Evolutionary conservation across 2,113 vertebrate genomes (phyloP).

Genomic region (Miniopterus natalensis): DNA sequence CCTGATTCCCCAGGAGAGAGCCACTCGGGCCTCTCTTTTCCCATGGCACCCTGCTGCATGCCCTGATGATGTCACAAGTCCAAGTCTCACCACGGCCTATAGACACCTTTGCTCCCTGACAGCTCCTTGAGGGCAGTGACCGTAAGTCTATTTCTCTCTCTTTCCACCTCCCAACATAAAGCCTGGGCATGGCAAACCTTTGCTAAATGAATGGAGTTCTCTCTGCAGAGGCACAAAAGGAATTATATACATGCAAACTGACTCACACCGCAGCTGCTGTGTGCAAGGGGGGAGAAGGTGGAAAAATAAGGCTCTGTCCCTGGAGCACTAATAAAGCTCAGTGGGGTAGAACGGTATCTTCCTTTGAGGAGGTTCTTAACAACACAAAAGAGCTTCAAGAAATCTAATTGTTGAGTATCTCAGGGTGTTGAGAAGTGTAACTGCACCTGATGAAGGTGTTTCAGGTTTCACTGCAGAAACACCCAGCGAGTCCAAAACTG

Average conservation of each 20-base stretch:
- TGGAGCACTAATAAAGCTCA: slow-evolving; percentile 13
- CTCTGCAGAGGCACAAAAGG: neutral
- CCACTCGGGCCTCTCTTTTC: neutral
- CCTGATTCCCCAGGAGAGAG: neutral
- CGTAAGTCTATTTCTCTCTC: neutral
- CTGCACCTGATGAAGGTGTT: neutral
- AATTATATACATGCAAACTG: neutral
- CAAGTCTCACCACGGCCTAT: neutral
- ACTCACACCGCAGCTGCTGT: slow-evolving; percentile 37
- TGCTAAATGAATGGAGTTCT: slow-evolving; percentile 47
- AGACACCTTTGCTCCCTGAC: neutral
- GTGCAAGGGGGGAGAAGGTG: neutral
- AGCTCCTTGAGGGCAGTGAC: neutral
- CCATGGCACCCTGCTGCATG: neutral
- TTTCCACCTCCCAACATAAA: neutral
- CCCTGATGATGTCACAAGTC: neutral
- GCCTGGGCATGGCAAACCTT: neutral
- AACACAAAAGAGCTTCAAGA: neutral
- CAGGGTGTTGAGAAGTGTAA: neutral
- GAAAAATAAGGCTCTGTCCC: neutral
- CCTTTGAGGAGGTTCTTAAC: slow-evolving; percentile 25
- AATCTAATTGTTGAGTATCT: neutral
- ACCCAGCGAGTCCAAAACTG: neutral
- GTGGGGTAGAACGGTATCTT: neutral
- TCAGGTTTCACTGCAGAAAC: neutral